Conservation (phyloP, 2,797 vertebrate species). For the Neosilurus mollespiculum region DNA sequence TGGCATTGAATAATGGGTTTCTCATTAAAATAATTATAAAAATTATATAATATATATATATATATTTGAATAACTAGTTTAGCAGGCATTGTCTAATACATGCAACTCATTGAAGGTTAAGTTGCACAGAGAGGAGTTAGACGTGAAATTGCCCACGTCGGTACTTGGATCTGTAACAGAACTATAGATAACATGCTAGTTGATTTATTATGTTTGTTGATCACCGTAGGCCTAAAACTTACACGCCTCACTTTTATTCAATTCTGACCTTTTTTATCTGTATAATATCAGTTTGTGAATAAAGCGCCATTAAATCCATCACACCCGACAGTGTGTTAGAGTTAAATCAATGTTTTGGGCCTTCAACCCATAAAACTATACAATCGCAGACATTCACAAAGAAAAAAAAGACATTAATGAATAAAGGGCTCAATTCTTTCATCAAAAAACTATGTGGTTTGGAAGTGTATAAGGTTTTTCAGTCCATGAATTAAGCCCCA, state of each 20-base stretch:
- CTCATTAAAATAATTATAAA: too few relatives aligned
- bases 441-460: too few relatives aligned
- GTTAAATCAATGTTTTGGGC: background rate
- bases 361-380: background rate
- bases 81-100: background rate
- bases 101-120: background rate
- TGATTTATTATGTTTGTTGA: background rate
- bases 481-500: too few relatives aligned
- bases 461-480: too few relatives aligned
- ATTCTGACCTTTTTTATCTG: background rate
- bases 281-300: background rate
- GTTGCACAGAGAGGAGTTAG: background rate
- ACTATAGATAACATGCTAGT: background rate
- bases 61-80: background rate
- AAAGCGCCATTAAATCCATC: background rate
- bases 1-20: too few relatives aligned
- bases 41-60: too few relatives aligned
- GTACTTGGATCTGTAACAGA: background rate
- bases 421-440: too few relatives aligned
- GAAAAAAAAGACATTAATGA: too few relatives aligned
- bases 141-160: too few relatives aligned
- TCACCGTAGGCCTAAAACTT: background rate
- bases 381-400: background rate
- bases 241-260: background rate
- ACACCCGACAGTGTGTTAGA: background rate